phyloP scores from a whole-genome alignment of 2,888 invertebrate genomes.

The Caenorhabditis sp. region DNA sequence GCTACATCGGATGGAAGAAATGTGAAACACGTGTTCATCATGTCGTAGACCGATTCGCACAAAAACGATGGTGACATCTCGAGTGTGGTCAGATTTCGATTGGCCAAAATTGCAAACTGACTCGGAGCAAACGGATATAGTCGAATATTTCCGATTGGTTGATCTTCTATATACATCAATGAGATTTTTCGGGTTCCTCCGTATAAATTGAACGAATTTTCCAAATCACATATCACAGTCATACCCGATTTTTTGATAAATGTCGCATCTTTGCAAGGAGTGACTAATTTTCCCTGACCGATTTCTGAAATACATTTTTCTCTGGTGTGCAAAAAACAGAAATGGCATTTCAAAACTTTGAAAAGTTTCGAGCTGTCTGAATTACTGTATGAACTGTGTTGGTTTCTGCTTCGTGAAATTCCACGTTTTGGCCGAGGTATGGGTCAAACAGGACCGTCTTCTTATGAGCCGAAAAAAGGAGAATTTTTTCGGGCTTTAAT shows the following conservation, averaged over 20 bases:
- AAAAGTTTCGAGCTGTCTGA: too few relatives aligned
- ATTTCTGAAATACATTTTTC: background rate
- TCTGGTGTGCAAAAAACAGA: too few relatives aligned
- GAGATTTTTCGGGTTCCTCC: constrained; percentile 23
- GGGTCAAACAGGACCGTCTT: too few relatives aligned
- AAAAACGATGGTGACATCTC: background rate
- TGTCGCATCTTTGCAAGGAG: constrained; percentile 20
- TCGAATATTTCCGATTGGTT: constrained; percentile 1
- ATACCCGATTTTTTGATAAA: constrained; percentile 18
- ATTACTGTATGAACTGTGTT: too few relatives aligned
- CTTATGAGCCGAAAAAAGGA: too few relatives aligned
- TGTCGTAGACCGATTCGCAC: background rate
- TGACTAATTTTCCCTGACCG: constrained; percentile 3
- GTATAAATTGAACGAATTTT: constrained; percentile 14
- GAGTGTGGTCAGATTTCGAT: too few relatives aligned
- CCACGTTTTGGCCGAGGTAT: background rate
- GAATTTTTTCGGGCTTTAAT: too few relatives aligned
- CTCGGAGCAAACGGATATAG: background rate
- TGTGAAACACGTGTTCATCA: background rate
- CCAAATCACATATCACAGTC: constrained; percentile 14
- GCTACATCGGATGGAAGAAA: background rate
- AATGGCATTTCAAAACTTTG: too few relatives aligned
- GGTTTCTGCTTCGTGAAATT: too few relatives aligned
- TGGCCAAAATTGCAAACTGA: background rate
- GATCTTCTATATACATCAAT: constrained; percentile 15